Evolutionary conservation across 2,797 vertebrate species (phyloP), one percentile per base, ranked within the genome.

Genomic region (Fistularia tabacaria): DNA sequence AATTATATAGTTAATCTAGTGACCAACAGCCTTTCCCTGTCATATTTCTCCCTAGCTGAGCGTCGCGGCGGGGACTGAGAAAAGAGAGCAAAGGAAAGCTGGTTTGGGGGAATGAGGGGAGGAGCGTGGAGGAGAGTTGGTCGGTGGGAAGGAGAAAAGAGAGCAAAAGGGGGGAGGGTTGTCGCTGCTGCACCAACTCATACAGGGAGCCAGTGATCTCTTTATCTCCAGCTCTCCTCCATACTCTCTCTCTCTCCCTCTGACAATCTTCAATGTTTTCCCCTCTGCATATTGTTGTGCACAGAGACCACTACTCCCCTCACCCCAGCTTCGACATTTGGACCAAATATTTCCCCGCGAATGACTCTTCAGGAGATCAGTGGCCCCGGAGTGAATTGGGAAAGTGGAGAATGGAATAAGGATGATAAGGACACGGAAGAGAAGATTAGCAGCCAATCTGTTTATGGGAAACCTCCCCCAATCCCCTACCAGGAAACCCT

Each of bases 131-230:
- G 54, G 60, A 43, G 46, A 36, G 53, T 25, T 5, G 25, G 25
- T 25, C 5, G 13, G 46, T 38, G 49, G 14, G 49, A 62, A 15
- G 37, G 54, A 64, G 9, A 64, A 40, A 38, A 3, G 57, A 64
- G 46, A 8, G 25, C 5, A 7, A 9, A 49, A 3, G 40, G 79
- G 74, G 74, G 83, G 83, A 73, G 67, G 82, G 73, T 76, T 14
- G 2, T 6, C 7, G 58, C 13, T 49, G 59, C 72, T 42, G 56
- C 59, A 73, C 59, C 74, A 73, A 60, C 66, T 57, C 54, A 3
- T 43, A 71, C 59, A 36, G 62, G 56, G 62, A 59, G 50, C 62
- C 57, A 25, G 60, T 61, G 68, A 76, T 81, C 69, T 74, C 64
- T 82, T 74, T 74, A 80, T 82, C 68, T 71, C 49, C n/a, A 48